Percentiles rank a stretch among this genome's conserved stretches.
Evolutionary conservation across 2,113 vertebrate species (phyloP).

Genomic region (Hemicordylus capensis): DNA sequence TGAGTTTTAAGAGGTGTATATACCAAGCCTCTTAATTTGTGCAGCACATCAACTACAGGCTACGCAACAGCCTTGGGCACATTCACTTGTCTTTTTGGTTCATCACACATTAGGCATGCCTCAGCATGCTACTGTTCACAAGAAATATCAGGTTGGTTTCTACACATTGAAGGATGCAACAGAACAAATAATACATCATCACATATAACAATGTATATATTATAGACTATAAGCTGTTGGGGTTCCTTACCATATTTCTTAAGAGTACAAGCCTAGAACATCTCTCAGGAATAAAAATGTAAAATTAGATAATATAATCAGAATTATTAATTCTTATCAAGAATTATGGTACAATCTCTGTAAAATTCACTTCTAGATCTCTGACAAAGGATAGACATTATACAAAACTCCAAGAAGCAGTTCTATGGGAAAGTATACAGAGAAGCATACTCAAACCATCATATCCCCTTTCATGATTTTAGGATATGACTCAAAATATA

Average conservation of each 20-base stretch:
- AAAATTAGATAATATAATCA: not conserved
- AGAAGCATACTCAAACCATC: not conserved
- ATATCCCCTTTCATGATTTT: not conserved
- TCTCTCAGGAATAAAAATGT: not conserved
- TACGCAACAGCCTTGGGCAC: not conserved
- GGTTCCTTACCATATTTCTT: not conserved
- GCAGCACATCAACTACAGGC: rapidly evolving
- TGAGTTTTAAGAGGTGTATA: not conserved
- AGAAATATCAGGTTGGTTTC: not conserved
- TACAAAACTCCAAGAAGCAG: not conserved
- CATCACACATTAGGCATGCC: rapidly evolving
- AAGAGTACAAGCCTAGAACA: not conserved
- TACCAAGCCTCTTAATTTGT: not conserved
- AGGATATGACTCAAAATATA: not conserved
- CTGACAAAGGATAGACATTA: not conserved
- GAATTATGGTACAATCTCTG: not conserved
- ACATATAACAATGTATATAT: not conserved
- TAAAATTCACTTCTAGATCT: not conserved
- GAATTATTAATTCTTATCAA: not conserved
- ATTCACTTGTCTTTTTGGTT: not conserved
- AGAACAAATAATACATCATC: not conserved
- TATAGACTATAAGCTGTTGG: not conserved
- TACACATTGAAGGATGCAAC: rapidly evolving
- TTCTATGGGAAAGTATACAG: not conserved
- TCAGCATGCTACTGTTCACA: not conserved